Conservation (phyloP, 2,113 vertebrate species). For the Egretta garzetta region DNA sequence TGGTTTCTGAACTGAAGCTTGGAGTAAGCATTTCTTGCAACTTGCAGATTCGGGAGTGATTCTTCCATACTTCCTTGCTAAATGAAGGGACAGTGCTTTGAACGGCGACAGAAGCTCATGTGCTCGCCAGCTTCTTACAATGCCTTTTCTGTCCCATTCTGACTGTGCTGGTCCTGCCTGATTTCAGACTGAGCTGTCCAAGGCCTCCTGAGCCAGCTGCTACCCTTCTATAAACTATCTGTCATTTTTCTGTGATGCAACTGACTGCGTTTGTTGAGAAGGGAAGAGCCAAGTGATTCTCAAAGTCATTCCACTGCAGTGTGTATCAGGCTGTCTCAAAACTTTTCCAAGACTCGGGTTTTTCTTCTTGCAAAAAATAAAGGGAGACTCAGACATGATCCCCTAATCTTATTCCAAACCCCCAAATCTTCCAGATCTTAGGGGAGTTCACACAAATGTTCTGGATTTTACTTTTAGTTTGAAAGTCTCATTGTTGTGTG, state of each 20-base stretch:
- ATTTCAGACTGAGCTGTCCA: neutral
- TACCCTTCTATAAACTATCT: neutral
- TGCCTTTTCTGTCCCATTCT: neutral
- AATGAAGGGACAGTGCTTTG: neutral
- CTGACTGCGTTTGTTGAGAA: neutral
- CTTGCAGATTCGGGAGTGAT: neutral
- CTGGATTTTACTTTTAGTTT: neutral
- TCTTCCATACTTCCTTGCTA: neutral
- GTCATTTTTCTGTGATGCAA: neutral
- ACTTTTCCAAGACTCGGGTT: neutral
- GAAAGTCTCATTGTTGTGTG: accelerated
- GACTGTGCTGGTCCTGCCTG: neutral
- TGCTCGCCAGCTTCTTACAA: neutral
- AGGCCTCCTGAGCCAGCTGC: neutral
- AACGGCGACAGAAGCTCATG: neutral
- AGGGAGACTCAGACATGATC: neutral
- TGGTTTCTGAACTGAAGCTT: neutral
- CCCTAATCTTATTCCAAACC: neutral
- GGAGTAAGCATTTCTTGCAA: neutral
- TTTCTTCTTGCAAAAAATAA: neutral
- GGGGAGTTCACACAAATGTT: neutral
- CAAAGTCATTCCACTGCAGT: neutral
- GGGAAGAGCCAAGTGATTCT: neutral
- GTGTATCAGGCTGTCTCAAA: neutral
- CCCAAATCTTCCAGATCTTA: neutral